Evolutionary conservation across 2,113 vertebrate species (phyloP), one percentile per base, ranked within the genome.

Genomic region (Galemys pyrenaicus): DNA sequence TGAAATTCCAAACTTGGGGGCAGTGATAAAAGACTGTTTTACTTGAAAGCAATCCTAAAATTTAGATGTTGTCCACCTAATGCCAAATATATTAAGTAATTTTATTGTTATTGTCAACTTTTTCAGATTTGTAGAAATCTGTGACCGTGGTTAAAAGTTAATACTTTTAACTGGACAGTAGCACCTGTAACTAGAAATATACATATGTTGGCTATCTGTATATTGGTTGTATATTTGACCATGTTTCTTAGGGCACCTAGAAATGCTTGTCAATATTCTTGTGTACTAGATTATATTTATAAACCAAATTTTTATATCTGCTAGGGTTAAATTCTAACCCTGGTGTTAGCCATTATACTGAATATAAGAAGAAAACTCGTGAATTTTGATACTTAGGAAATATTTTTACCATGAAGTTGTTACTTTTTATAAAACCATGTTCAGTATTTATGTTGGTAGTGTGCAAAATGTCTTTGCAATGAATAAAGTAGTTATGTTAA

Each of bases 401-500:
- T 73, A 78, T 89, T 94, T 95, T 91, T 97, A 60, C 94, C 39
- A 86, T 77, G 73, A 93, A 91, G 77, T 80, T 91, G 39, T 77
- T 91, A 95, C 24, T 87, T 89, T 51, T 93, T 37, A 58, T 86
- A 83, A 95, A 88, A 84, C 58, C 49, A 67, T 91, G 35, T 91
- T 96, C 79, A 89, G 91, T 95, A 91, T 95, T 96, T 95, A 87
- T 94, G 49, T 20, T 83, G 35, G 49, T 88, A 22, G 35, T 81
- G 3, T 80, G 20, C 10, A 90, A 95, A 71, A 85, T 75, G 10
- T 86, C 94, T 96, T 96, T 60, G 71, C 10, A 77, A 87, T 96
- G 93, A 88, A 75, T 96, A 75, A 95, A 83, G 77, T 92, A 87
- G 94, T 97, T 85, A 81, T 89, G 51, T 92, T 95, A 71, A 92